Conservation (phyloP, 2,797 vertebrate species). For the Pristis pectinata region DNA sequence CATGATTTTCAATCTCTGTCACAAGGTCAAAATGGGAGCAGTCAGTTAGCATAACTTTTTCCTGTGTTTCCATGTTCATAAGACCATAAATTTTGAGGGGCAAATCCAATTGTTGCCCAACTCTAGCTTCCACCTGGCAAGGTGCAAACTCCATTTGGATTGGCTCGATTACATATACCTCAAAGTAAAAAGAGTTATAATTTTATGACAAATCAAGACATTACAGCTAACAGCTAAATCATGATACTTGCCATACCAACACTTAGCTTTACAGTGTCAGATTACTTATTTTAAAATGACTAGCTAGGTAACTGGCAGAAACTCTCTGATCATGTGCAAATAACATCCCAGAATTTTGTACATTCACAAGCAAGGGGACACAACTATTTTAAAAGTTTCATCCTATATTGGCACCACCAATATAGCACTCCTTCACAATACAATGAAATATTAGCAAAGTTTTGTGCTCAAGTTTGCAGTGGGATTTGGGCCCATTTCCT, state of each 20-base stretch:
- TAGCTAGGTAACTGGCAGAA: not conserved
- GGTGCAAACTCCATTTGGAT: constrained; percentile 82
- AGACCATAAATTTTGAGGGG: constrained; percentile 77
- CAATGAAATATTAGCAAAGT: not conserved
- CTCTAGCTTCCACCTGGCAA: constrained; percentile 72
- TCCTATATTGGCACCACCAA: no score
- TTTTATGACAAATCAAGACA: not conserved
- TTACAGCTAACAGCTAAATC: not conserved
- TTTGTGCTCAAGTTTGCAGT: not conserved
- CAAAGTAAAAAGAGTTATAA: constrained; percentile 11
- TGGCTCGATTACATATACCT: constrained; percentile 88
- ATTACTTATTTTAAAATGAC: not conserved
- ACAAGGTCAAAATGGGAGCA: constrained; percentile 84
- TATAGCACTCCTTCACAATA: not conserved
- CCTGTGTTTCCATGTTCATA: constrained; percentile 47
- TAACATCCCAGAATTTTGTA: not conserved
- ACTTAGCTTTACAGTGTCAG: not conserved
- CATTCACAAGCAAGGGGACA: not conserved
- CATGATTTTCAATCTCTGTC: constrained; percentile 73
- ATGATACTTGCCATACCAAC: not conserved
- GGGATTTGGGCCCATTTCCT: not conserved
- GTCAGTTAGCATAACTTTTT: constrained; percentile 75
- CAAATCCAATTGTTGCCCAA: constrained; percentile 74
- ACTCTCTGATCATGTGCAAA: not conserved
- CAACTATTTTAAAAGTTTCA: not conserved